Base-by-base conservation (phyloP, 1,140 invertebrate genomes). In the Callitettix versicolor region DNA sequence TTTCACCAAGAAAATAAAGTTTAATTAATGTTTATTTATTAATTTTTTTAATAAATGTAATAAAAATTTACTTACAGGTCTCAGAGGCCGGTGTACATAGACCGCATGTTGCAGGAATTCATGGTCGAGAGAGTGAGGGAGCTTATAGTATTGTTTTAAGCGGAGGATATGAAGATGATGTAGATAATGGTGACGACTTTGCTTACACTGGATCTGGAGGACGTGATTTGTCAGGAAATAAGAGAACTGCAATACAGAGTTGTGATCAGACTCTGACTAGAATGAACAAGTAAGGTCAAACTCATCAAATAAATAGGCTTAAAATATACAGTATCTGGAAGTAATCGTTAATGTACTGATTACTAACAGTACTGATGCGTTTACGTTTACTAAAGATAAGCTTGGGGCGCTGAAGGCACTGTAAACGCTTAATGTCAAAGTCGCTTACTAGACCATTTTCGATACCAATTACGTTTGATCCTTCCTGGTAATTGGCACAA, bases 151-250 rank as follows among this genome's bases (percentile, higher is more conserved):
- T 92, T 55, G 88, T 91, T 2, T 69, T 94, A 14, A 85, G 86
- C 44, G 88, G 89, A 34, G 88, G 88, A 0, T 92, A 92, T 64
- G 88, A 91, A 69, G 89, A 91, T 68, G 89, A 93, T 68, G 73
- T 82, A 18, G 90, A 94, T 67, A 75, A 86, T 60, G 91, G 91
- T 0, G 79, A 87, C 24, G 81, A 87, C 64, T 91, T 94, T 66
- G 77, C 80, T 1, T 92, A 91, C 64, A 91, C 88, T 2, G 89
- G 87, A 24, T 86, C 85, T 63, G 88, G 88, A 14, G 88, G 88
- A 0, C 69, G 87, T 47, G 85, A 91, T 67, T 72, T 90, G 3
- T 85, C 83, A 15, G 83, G 86, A n/a, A 91, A 91, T 67, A 90
- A 89, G 65, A 72, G 88, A 48, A 86, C 84, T 6, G 83, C 82